These are phyloP conservation scores for Spilarctia lutea DNA, from an alignment of 2,888 invertebrate genomes.

Conservation along the genomic window DNA sequence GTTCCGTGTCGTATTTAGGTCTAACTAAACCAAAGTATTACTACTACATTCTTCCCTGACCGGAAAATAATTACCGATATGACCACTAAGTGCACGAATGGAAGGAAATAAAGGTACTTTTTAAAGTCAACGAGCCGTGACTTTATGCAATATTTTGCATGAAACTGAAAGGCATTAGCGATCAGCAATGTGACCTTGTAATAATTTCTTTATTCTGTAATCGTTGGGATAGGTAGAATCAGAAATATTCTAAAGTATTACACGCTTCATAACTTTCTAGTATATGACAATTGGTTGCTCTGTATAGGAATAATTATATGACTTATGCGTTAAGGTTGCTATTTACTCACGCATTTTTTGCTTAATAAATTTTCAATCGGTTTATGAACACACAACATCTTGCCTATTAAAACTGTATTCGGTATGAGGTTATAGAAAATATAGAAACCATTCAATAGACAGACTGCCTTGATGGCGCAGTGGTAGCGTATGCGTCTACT, in stretches of 20 bases:
- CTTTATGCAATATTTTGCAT: not conserved
- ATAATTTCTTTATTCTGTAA: not conserved
- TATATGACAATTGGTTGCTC: too few species aligned
- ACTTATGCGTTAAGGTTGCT: too few species aligned
- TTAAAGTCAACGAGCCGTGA: not conserved
- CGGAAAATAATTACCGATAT: not conserved
- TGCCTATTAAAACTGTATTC: too few species aligned
- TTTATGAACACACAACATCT: too few species aligned
- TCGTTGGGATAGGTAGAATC: not conserved
- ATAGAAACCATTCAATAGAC: too few species aligned
- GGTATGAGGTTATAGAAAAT: too few species aligned
- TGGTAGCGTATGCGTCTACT: too few species aligned
- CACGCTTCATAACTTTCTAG: too few species aligned
- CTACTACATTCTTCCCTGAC: not conserved
- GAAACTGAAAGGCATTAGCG: conserved; percentile 7
- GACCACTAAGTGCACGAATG: not conserved
- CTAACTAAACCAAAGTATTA: not conserved
- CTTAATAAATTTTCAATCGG: too few species aligned
- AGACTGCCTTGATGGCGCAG: too few species aligned
- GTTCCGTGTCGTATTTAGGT: not conserved
- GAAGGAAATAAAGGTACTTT: conserved; percentile 9
- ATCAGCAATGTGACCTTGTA: not conserved
- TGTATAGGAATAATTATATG: too few species aligned
- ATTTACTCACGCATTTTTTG: too few species aligned
- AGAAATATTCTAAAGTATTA: not conserved